A percentile compares a stretch with the other conserved stretches of the same genome.
Evolutionary conservation across 92 coral and sea anemone genomes (phyloP).

Genomic region (Umimayanthus chanpuru): DNA sequence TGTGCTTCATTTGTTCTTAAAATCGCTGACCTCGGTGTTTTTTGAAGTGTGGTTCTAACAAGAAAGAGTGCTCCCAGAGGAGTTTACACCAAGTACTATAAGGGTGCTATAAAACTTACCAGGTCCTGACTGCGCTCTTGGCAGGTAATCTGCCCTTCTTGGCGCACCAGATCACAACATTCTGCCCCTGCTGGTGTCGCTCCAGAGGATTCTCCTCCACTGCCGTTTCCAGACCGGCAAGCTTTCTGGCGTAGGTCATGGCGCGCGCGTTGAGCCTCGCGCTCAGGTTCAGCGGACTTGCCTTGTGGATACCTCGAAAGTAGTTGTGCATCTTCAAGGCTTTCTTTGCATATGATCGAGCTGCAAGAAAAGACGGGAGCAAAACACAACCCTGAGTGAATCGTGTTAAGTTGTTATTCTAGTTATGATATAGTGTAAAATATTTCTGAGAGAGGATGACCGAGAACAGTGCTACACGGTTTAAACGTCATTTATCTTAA

Average conservation of each 20-base stretch:
- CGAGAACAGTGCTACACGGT: no score
- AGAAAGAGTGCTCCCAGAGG: no score
- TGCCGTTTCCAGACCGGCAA: constrained; percentile 15
- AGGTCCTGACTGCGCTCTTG: constrained; percentile 13
- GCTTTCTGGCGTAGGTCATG: constrained; percentile 30
- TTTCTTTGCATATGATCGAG: constrained; percentile 47
- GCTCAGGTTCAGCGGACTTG: constrained; percentile 26
- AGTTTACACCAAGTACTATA: no score
- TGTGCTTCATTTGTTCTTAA: no score
- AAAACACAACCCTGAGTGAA: neutral
- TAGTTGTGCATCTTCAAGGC: constrained; percentile 45
- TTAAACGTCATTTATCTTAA: no score
- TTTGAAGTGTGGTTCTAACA: no score
- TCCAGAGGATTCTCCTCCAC: constrained; percentile 8
- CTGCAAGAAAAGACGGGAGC: neutral
- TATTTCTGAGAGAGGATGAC: no score
- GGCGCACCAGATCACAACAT: constrained; percentile 30
- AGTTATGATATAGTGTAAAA: no score
- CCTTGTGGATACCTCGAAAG: constrained; percentile 46
- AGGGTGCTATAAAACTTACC: constrained; percentile 2
- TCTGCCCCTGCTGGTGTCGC: constrained; percentile 30
- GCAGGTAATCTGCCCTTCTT: constrained; percentile 11
- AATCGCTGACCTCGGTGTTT: no score
- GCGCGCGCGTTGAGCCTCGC: constrained; percentile 44
- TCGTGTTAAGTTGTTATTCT: neutral